Percentiles rank a stretch among this genome's conserved stretches.
Evolutionary conservation across 2,888 invertebrate genomes (phyloP).

Genomic region (Eumacrocentrus americanus): DNA sequence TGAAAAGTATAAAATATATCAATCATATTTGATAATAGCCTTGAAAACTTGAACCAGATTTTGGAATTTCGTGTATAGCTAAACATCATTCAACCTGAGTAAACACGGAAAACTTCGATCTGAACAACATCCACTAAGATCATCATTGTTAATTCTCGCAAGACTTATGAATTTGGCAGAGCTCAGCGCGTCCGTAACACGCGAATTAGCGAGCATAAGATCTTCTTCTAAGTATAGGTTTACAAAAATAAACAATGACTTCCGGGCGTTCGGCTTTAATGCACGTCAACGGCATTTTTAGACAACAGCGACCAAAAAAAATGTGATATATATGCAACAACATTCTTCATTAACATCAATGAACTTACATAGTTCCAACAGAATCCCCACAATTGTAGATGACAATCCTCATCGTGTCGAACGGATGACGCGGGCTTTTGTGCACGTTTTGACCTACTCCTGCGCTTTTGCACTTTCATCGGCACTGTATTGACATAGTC

Average conservation of each 20-base stretch:
- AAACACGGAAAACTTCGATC: constrained; percentile 15
- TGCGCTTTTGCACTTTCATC: constrained; percentile 68
- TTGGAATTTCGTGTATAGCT: too few species aligned
- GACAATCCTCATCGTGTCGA: constrained; percentile 12
- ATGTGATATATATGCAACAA: constrained; percentile 23
- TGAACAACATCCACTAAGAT: constrained; percentile 4
- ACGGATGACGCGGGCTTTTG: constrained; percentile 13
- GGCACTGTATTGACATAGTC: constrained; percentile 73
- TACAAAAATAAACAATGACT: constrained; percentile 33
- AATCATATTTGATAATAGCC: too few species aligned
- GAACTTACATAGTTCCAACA: constrained; percentile 49
- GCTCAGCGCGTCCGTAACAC: background rate
- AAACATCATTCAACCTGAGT: too few species aligned
- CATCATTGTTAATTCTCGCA: background rate
- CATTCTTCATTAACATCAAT: background rate
- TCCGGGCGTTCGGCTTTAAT: constrained; percentile 29
- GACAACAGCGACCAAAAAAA: background rate
- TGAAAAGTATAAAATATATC: too few species aligned
- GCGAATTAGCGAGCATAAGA: constrained; percentile 7
- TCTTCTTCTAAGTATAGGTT: constrained; percentile 27
- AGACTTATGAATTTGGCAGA: constrained; percentile 21
- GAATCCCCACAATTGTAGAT: constrained; percentile 38
- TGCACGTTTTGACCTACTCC: constrained; percentile 60
- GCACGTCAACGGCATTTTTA: background rate
- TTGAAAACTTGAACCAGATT: too few species aligned